Conservation (phyloP, 2,888 invertebrate genomes). For the Stegophylla sp. region DNA sequence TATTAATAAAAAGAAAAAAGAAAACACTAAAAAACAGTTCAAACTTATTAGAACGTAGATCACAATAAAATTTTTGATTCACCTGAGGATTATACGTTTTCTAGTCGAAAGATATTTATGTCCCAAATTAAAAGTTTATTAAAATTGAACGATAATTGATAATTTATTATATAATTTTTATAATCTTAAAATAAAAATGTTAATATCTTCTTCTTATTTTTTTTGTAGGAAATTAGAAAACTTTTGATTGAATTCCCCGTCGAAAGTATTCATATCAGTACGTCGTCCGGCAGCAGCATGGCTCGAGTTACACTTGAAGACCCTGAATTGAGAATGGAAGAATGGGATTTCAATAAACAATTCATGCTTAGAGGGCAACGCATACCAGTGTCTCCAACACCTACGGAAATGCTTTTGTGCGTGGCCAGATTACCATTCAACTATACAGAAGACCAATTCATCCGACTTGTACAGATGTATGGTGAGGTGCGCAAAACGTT, state of each 20-base stretch:
- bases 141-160: background rate
- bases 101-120: too few relatives aligned
- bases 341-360: slow-evolving; percentile 64
- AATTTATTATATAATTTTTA: too few relatives aligned
- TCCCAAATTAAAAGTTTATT: too few relatives aligned
- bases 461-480: slow-evolving; percentile 65
- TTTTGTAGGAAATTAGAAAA: slow-evolving; percentile 64
- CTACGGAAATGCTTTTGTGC: slow-evolving; percentile 67
- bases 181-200: too few relatives aligned
- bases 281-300: slow-evolving; percentile 62
- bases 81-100: too few relatives aligned
- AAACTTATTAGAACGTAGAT: too few relatives aligned
- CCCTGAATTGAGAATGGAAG: slow-evolving; percentile 65
- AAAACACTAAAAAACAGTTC: too few relatives aligned
- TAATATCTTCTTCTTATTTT: background rate
- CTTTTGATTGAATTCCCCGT: slow-evolving; percentile 64
- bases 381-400: slow-evolving; percentile 65
- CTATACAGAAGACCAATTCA: slow-evolving; percentile 66
- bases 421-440: slow-evolving; percentile 66
- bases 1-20: too few relatives aligned
- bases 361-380: slow-evolving; percentile 64
- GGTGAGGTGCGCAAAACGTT: slow-evolving; percentile 67
- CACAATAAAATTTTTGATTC: too few relatives aligned
- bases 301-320: slow-evolving; percentile 64
- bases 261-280: slow-evolving; percentile 63